Evolutionary conservation across 2,888 invertebrate species (phyloP), one percentile per base, ranked within the genome.

Genomic region (Slavum lentiscoides): DNA sequence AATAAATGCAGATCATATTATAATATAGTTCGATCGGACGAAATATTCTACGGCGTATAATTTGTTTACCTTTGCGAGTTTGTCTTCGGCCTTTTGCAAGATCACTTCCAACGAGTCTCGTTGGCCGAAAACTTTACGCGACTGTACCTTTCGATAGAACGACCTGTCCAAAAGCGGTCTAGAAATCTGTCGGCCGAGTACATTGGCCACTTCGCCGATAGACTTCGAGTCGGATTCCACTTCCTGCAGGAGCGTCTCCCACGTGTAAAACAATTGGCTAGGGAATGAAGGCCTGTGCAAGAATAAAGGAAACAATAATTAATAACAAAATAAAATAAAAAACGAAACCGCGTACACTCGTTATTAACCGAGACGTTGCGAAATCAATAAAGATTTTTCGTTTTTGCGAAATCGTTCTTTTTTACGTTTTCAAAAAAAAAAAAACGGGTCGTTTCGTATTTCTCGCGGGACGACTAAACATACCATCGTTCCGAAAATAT

Each of bases 201-300:
- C 91, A 55, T 92, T 91, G 13, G 95, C 93, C 83, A 96, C 92
- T 86, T 95, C 95, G 85, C 92, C 92, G 87, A 94, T 92, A 68
- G 94, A 92, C 86, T 94, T 90, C 30, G 95, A 94, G 86, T 96
- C 95, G 61, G 94, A 92, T 88, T 96, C 96, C 83, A 95, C 94
- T 87, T 96, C 95, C 86, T 95, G 94, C 82, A 96, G 91, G 82
- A 96, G 89, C 83, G 92, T 92, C 88, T 96, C 96, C 96, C 96
- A 96, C 82, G 93, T 92, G 86, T 95, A 93, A 87, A 95, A 95
- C 85, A 96, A 90, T 67, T 93, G 92, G 88, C 92, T 90, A 77
- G 92, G 92, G 85, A 93, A 93, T 82, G 92, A 90, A 82, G 93
- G 92, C 87, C 94, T 94, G 88, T 7, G 15, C 66, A 62, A 68